Conservation (phyloP, 1,140 invertebrate species). For the Nylanderia fulva region DNA sequence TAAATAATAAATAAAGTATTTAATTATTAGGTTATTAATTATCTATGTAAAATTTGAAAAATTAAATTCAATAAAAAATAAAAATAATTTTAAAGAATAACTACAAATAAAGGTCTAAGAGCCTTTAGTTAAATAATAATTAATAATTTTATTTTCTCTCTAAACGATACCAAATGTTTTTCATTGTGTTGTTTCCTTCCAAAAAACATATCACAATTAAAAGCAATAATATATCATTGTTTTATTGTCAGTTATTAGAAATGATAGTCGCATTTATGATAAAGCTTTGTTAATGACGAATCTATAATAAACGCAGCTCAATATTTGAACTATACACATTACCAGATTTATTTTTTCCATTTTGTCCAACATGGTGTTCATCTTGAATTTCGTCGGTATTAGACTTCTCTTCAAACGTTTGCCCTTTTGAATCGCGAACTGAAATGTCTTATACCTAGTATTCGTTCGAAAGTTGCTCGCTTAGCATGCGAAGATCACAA, state of each 20-base stretch:
- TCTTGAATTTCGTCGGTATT: conserved; percentile 65
- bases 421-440: neutral
- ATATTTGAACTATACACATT: conserved; percentile 66
- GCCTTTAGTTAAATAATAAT: no score
- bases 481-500: conserved; percentile 3
- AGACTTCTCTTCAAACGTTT: conserved; percentile 15
- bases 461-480: neutral
- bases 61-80: neutral
- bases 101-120: no score
- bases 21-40: no score
- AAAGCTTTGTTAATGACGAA: neutral
- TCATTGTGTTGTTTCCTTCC: neutral
- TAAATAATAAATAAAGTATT: no score
- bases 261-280: neutral
- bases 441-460: neutral
- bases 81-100: no score
- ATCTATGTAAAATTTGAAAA: no score
- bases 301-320: neutral
- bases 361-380: conserved; percentile 85
- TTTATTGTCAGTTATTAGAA: neutral
- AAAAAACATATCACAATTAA: neutral
- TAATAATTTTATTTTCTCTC: neutral
- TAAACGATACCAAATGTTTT: neutral
- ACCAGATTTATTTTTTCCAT: conserved; percentile 85
- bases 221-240: neutral